Evolutionary conservation across 2,113 vertebrate genomes (phyloP).

Genomic region (Odocoileus virginianus): DNA sequence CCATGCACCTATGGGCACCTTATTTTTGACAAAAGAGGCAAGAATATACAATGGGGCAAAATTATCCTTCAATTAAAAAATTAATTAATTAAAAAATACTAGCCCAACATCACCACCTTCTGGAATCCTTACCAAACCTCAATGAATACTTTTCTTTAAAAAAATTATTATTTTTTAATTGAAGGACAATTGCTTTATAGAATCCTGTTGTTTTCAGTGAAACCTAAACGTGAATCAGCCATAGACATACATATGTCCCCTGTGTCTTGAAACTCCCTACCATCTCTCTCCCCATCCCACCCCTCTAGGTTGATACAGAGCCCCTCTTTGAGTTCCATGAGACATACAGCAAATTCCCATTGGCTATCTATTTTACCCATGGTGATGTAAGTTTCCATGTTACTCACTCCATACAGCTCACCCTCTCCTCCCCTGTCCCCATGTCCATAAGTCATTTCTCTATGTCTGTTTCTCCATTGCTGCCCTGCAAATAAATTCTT

Average conservation of each 20-base stretch:
- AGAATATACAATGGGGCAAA: neutral
- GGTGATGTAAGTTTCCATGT: neutral
- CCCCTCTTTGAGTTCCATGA: neutral
- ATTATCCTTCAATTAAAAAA: neutral
- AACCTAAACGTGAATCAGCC: neutral
- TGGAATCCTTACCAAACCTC: neutral
- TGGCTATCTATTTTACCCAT: neutral
- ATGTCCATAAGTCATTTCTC: neutral
- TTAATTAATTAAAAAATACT: neutral
- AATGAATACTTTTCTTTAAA: neutral
- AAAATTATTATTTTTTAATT: neutral
- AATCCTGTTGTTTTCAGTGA: neutral
- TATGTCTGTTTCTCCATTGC: neutral
- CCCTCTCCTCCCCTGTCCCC: neutral
- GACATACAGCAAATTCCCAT: neutral
- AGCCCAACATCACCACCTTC: neutral
- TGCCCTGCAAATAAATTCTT: neutral
- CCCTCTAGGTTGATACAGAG: neutral
- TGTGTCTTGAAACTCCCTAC: neutral
- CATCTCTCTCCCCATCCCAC: neutral
- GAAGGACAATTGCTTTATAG: neutral
- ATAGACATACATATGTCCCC: neutral
- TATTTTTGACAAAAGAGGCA: neutral
- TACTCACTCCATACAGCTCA: neutral
- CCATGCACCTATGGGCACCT: rapidly evolving